phyloP scores from a whole-genome alignment of 2,888 invertebrate genomes.

The Zygaena filipendulae region DNA sequence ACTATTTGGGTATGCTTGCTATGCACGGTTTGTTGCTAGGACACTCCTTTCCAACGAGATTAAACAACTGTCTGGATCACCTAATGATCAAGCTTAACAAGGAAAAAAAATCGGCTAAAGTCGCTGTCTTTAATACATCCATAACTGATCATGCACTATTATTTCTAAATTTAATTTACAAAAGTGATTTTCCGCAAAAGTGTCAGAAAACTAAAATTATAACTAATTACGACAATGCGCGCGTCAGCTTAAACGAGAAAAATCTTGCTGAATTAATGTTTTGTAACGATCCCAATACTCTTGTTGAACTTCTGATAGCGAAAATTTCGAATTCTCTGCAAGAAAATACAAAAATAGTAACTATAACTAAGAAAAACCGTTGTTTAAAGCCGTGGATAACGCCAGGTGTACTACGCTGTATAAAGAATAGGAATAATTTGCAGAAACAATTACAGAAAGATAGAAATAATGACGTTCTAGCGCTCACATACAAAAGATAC shows the following conservation, averaged over 20 bases:
- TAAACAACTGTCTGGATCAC: constrained; percentile 17
- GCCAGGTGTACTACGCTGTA: constrained; percentile 6
- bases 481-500: constrained; percentile 7
- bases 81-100: constrained; percentile 13
- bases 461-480: constrained; percentile 1
- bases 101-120: constrained; percentile 1
- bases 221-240: constrained; percentile 6
- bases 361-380: constrained; percentile 3
- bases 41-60: constrained; percentile 17
- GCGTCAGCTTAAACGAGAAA: background rate
- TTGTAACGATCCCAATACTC: constrained; percentile 1
- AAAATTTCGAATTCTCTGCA: constrained; percentile 1
- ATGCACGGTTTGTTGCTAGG: constrained; percentile 17
- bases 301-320: constrained; percentile 4
- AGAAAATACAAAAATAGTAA: constrained; percentile 1
- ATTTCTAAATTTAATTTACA: constrained; percentile 6
- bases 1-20: constrained; percentile 16
- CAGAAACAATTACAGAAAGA: constrained; percentile 2
- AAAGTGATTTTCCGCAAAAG: background rate
- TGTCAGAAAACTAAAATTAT: constrained; percentile 4
- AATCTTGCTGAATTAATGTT: background rate
- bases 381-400: constrained; percentile 11
- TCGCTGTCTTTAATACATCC: constrained; percentile 10
- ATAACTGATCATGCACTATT: constrained; percentile 11
- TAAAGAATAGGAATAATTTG: constrained; percentile 6